These are phyloP conservation scores for Plagiodera versicolora DNA, from an alignment of 2,888 invertebrate genomes.

Conservation along the genomic window DNA sequence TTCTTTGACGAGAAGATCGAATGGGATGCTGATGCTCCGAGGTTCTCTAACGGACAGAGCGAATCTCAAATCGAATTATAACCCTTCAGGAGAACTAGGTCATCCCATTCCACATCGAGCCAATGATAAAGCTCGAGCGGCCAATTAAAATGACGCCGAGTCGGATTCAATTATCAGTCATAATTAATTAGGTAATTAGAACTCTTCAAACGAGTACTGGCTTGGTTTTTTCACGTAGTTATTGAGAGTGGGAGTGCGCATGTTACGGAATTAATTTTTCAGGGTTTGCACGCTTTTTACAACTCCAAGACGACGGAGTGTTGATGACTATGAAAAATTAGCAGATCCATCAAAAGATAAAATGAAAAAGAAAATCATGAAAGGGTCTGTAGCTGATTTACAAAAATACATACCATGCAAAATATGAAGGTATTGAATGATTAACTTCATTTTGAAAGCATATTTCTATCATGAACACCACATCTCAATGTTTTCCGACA, in stretches of 20 bases:
- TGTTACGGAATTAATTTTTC: slow-evolving; percentile 45
- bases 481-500: no score
- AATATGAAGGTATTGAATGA: no score
- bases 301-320: slow-evolving; percentile 43
- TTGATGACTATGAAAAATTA: slow-evolving; percentile 39
- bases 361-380: no score
- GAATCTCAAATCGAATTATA: neutral
- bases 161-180: slow-evolving; percentile 23
- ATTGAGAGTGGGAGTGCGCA: slow-evolving; percentile 40
- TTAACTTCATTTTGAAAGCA: no score
- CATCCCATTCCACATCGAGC: neutral
- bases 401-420: no score
- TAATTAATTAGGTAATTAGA: slow-evolving; percentile 24
- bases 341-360: no score
- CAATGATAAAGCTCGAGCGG: slow-evolving; percentile 18
- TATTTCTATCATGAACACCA: no score
- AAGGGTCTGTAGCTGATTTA: no score
- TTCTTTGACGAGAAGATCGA: neutral
- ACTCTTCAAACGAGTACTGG: slow-evolving; percentile 20
- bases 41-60: neutral
- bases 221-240: slow-evolving; percentile 37
- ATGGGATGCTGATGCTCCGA: neutral
- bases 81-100: neutral
- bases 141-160: slow-evolving; percentile 27
- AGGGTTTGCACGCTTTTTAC: slow-evolving; percentile 45